Percentiles rank a stretch among this genome's conserved stretches.
phyloP scores from a whole-genome alignment of 2,797 vertebrate species.

The Falco novaeseelandiae region DNA sequence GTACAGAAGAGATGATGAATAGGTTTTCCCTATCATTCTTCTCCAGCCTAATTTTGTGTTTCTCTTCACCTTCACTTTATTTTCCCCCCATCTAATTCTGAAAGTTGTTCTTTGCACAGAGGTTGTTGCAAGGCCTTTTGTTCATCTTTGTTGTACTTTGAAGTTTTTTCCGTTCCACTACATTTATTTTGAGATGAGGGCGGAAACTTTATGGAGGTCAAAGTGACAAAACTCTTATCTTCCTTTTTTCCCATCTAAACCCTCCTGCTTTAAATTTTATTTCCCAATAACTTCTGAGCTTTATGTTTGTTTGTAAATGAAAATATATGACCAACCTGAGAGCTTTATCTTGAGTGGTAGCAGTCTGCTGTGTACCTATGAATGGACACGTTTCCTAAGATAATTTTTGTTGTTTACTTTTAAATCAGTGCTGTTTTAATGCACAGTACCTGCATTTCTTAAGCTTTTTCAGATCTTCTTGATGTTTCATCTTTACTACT shows the following conservation, averaged over 20 bases:
- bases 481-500: not conserved
- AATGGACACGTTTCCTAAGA: not conserved
- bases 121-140: not conserved
- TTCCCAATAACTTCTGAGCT: not conserved
- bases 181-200: not conserved
- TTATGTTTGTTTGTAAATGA: not conserved
- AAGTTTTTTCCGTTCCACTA: not conserved
- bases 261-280: not conserved
- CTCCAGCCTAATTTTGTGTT: not conserved
- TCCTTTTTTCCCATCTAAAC: not conserved
- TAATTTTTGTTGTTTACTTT: not conserved
- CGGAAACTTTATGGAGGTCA: not conserved
- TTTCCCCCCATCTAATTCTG: not conserved
- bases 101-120: not conserved
- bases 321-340: not conserved
- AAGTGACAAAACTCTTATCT: not conserved
- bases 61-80: not conserved
- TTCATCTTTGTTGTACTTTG: not conserved
- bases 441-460: not conserved
- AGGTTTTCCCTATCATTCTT: not conserved
- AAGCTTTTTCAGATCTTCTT: not conserved
- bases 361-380: not conserved
- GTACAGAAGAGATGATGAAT: not conserved
- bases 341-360: not conserved
- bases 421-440: not conserved